Conservation (phyloP, 1,140 invertebrate genomes). For the Dendroctonus ponderosae region DNA sequence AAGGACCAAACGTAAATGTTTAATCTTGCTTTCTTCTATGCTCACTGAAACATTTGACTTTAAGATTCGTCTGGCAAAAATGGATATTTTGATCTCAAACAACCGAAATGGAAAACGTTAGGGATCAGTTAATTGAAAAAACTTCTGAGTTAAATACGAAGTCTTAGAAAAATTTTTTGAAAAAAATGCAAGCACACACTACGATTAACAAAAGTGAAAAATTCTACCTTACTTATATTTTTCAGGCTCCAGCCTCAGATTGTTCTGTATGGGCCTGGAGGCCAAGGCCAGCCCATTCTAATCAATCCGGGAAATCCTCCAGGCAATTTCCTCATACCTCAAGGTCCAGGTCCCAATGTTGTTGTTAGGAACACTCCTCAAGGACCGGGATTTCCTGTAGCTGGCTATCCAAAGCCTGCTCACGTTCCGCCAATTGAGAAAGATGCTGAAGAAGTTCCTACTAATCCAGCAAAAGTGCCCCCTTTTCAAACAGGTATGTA, state of each 20-base stretch:
- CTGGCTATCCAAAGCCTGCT: conserved; percentile 44
- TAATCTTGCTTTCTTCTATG: no score
- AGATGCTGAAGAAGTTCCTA: conserved; percentile 49
- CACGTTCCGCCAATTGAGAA: conserved; percentile 48
- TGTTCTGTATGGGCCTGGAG: conserved; percentile 40
- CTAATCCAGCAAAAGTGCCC: conserved; percentile 40
- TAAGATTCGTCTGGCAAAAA: no score
- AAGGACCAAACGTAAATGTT: no score
- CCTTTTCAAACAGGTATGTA: conserved; percentile 27
- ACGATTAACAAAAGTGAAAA: no score
- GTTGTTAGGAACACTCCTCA: conserved; percentile 37
- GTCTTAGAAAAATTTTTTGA: no score
- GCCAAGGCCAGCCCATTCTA: conserved; percentile 46
- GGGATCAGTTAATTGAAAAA: no score
- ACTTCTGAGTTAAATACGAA: no score
- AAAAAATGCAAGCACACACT: no score
- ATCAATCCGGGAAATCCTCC: conserved; percentile 45
- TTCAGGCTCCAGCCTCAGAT: conserved; percentile 45
- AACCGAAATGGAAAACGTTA: no score
- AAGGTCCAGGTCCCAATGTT: conserved; percentile 40
- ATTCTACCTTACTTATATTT: neutral
- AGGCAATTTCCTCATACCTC: conserved; percentile 46
- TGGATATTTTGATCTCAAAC: no score
- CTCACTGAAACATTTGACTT: no score
- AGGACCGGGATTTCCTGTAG: conserved; percentile 35